These are phyloP conservation scores for Corythornis cristatus DNA, from an alignment of 2,113 vertebrate genomes.

Conservation along the genomic window DNA sequence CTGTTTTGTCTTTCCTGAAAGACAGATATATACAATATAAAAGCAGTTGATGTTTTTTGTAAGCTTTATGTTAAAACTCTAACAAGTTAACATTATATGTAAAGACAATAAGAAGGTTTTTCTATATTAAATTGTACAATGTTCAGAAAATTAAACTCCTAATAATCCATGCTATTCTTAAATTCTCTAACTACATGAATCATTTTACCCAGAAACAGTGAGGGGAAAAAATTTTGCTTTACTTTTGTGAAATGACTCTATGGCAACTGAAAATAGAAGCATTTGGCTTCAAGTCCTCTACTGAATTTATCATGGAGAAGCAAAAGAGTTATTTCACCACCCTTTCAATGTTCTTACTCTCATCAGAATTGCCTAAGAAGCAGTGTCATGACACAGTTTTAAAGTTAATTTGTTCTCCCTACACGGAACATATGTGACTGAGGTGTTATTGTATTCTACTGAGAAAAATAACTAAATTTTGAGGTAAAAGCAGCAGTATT, in stretches of 20 bases:
- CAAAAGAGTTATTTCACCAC: neutral
- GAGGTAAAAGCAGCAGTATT: neutral
- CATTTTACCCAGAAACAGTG: neutral
- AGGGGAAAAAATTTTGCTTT: neutral
- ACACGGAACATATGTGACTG: neutral
- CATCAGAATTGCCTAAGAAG: constrained; percentile 3
- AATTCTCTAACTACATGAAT: neutral
- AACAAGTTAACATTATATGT: neutral
- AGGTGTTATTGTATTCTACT: neutral
- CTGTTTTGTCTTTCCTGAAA: neutral
- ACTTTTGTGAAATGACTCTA: constrained; percentile 15
- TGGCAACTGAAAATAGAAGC: constrained; percentile 12
- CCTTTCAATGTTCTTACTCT: neutral
- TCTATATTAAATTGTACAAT: neutral
- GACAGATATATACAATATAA: neutral
- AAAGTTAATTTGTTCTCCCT: neutral
- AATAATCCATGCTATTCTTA: neutral
- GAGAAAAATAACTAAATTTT: neutral
- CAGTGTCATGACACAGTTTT: neutral
- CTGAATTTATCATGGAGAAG: neutral
- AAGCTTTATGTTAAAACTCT: neutral
- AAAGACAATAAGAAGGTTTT: neutral
- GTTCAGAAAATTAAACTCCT: neutral
- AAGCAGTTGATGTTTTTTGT: neutral
- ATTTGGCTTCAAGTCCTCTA: neutral